Percentiles rank a stretch among this genome's conserved stretches.
These are phyloP conservation scores for Deilephila porcellus DNA, from an alignment of 2,888 invertebrate genomes.

Conservation along the genomic window DNA sequence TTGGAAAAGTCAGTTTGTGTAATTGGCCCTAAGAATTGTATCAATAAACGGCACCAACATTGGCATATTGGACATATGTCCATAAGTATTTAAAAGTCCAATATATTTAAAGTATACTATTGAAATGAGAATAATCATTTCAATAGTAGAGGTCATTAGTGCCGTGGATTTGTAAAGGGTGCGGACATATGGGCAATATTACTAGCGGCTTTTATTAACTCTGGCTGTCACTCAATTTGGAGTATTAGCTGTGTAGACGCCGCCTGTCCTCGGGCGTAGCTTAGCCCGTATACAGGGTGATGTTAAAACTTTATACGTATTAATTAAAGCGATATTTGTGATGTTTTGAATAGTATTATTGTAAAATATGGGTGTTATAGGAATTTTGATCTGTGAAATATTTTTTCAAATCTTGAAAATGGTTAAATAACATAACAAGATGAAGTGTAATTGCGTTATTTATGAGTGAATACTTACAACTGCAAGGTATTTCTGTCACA, in stretches of 20 bases:
- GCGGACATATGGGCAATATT: constrained; percentile 78
- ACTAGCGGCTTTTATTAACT: constrained; percentile 77
- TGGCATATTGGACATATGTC: too few species aligned
- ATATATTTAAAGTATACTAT: constrained; percentile 5
- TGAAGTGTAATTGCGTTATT: too few species aligned
- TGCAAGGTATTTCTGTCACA: too few species aligned
- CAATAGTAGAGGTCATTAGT: constrained; percentile 27
- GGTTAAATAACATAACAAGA: too few species aligned
- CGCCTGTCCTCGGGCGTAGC: constrained; percentile 57
- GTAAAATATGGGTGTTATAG: too few species aligned
- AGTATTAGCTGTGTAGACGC: constrained; percentile 70
- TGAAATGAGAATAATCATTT: constrained; percentile 21
- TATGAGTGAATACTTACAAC: too few species aligned
- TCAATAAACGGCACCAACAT: too few species aligned
- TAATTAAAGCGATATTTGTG: background rate
- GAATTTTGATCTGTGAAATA: too few species aligned
- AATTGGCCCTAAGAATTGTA: too few species aligned
- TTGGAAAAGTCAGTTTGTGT: too few species aligned
- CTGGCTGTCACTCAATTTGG: constrained; percentile 78
- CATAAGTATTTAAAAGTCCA: background rate
- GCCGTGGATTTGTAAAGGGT: constrained; percentile 53
- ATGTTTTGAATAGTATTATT: too few species aligned
- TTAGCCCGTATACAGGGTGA: constrained; percentile 58
- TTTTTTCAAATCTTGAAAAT: too few species aligned
- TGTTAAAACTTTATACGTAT: constrained; percentile 24